These are phyloP conservation scores for Nephrotoma guestfalica DNA, from an alignment of 2,888 invertebrate species.

Conservation along the genomic window DNA sequence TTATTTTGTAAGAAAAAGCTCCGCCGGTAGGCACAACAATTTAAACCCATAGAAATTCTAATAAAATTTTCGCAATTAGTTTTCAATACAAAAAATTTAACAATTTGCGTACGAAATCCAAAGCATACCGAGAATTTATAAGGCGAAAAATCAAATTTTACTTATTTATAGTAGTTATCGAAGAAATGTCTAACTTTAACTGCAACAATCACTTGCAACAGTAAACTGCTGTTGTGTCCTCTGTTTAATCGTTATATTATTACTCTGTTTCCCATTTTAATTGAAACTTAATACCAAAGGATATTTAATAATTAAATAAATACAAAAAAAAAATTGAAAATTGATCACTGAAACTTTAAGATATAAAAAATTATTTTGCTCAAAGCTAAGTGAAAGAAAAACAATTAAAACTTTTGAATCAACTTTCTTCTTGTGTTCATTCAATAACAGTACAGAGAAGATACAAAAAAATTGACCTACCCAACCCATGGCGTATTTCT, in stretches of 20 bases:
- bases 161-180: too few species aligned
- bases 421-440: background rate
- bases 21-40: too few species aligned
- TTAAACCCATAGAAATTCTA: too few species aligned
- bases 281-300: background rate
- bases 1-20: too few species aligned
- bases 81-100: too few species aligned
- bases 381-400: background rate
- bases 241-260: background rate
- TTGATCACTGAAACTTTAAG: background rate
- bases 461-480: background rate
- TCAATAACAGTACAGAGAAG: background rate
- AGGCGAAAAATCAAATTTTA: too few species aligned
- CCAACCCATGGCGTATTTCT: background rate
- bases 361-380: background rate
- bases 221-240: background rate
- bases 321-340: background rate
- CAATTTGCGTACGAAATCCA: too few species aligned
- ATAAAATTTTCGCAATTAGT: too few species aligned
- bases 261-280: background rate
- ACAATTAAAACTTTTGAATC: background rate
- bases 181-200: too few species aligned
- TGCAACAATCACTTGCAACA: too few species aligned
- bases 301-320: background rate
- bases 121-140: too few species aligned